Conservation (phyloP, 2,888 invertebrate species). For the Venusia cambrica region DNA sequence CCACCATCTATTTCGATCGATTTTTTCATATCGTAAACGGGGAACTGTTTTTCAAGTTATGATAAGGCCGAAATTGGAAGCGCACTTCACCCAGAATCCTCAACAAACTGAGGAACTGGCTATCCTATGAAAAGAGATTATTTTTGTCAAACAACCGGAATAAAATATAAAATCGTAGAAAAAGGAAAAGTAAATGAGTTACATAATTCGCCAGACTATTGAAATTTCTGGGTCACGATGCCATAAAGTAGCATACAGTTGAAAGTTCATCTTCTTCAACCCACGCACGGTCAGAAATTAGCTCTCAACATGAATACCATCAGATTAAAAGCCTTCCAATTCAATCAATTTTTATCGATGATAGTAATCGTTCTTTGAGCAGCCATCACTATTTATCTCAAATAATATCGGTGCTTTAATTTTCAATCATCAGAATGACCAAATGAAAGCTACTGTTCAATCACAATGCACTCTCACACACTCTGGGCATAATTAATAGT, state of each 20-base stretch:
- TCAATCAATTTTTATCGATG: conserved; percentile 23
- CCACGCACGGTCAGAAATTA: conserved; percentile 20
- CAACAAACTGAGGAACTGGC: too few relatives aligned
- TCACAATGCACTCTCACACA: conserved; percentile 74
- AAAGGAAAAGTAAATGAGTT: too few relatives aligned
- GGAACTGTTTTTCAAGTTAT: too few relatives aligned
- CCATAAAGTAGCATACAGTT: too few relatives aligned
- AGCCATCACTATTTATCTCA: conserved; percentile 63
- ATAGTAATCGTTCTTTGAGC: conserved; percentile 15
- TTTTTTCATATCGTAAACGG: too few relatives aligned
- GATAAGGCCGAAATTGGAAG: too few relatives aligned
- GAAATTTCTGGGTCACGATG: too few relatives aligned
- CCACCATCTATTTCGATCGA: too few relatives aligned
- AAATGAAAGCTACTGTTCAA: conserved; percentile 76
- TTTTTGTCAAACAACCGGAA: neutral
- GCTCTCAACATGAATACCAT: conserved; percentile 12
- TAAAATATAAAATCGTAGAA: neutral
- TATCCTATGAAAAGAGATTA: neutral
- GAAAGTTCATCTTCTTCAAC: conserved; percentile 3
- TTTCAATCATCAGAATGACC: conserved; percentile 71
- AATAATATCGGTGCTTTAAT: conserved; percentile 80
- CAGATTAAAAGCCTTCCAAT: conserved; percentile 15
- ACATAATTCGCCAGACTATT: too few relatives aligned
- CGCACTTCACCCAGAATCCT: too few relatives aligned
- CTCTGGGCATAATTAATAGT: conserved; percentile 78